Conservation (phyloP, 2,888 invertebrate genomes). For the Epiblema foenella region DNA sequence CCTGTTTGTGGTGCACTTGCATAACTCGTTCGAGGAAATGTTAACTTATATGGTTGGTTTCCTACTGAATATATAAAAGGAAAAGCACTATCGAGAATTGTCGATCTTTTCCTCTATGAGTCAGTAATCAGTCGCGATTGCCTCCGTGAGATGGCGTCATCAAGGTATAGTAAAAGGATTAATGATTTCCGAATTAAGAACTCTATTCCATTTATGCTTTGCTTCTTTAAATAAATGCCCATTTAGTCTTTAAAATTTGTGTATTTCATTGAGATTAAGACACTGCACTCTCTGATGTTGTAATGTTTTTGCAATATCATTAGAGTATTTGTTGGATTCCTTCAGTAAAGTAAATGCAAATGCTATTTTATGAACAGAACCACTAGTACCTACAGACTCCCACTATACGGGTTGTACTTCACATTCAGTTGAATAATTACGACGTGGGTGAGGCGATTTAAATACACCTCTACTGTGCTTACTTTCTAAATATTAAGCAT, state of each 20-base stretch:
- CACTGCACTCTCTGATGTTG: background rate
- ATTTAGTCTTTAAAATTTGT: slow-evolving; percentile 11
- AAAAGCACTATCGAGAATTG: slow-evolving; percentile 20
- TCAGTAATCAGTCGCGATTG: slow-evolving; percentile 19
- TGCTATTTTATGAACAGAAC: background rate
- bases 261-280: slow-evolving; percentile 10
- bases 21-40: background rate
- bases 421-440: slow-evolving; percentile 20
- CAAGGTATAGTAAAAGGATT: slow-evolving; percentile 1
- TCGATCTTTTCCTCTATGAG: slow-evolving; percentile 15
- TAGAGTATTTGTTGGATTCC: background rate
- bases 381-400: slow-evolving; percentile 1
- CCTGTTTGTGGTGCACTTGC: background rate
- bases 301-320: background rate
- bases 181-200: slow-evolving; percentile 3
- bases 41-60: background rate
- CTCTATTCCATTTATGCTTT: background rate
- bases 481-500: slow-evolving; percentile 33
- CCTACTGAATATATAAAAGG: background rate
- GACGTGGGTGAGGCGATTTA: slow-evolving; percentile 22
- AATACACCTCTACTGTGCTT: slow-evolving; percentile 20
- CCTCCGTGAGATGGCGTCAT: slow-evolving; percentile 17
- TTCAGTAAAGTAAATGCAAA: background rate
- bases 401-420: slow-evolving; percentile 13
- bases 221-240: no score